These are phyloP conservation scores for Dermatemys mawii DNA, from an alignment of 2,113 vertebrate genomes.

Conservation along the genomic window DNA sequence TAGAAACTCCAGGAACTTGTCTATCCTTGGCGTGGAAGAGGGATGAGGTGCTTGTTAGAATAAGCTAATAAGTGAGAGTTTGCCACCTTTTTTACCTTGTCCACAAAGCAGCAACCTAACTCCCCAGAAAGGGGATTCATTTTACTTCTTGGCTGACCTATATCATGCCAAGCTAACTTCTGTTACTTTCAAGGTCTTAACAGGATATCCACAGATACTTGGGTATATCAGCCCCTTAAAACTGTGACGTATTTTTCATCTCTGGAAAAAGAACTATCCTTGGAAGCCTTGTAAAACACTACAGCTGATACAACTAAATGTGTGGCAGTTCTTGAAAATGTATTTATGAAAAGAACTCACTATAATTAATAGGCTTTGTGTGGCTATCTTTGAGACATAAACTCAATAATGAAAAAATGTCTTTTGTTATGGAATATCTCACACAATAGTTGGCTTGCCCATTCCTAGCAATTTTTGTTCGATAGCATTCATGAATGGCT, in stretches of 20 bases:
- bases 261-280: not conserved
- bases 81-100: not conserved
- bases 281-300: not conserved
- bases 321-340: not conserved
- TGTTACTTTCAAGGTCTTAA: not conserved
- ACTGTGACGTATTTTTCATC: rapidly evolving
- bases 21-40: not conserved
- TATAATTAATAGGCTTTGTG: not conserved
- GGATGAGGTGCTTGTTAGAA: not conserved
- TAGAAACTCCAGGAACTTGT: not conserved
- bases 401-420: not conserved
- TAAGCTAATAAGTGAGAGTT: rapidly evolving
- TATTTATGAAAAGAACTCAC: rapidly evolving
- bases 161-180: not conserved
- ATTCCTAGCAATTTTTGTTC: not conserved
- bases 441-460: not conserved
- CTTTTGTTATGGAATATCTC: not conserved
- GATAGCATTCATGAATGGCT: not conserved
- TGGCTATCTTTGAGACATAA: not conserved
- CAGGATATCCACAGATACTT: rapidly evolving
- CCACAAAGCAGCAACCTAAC: not conserved
- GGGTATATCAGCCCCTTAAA: not conserved
- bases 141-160: not conserved
- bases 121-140: not conserved
- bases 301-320: not conserved